Conservation (phyloP, 2,888 invertebrate genomes). For the Melanophora roralis region DNA sequence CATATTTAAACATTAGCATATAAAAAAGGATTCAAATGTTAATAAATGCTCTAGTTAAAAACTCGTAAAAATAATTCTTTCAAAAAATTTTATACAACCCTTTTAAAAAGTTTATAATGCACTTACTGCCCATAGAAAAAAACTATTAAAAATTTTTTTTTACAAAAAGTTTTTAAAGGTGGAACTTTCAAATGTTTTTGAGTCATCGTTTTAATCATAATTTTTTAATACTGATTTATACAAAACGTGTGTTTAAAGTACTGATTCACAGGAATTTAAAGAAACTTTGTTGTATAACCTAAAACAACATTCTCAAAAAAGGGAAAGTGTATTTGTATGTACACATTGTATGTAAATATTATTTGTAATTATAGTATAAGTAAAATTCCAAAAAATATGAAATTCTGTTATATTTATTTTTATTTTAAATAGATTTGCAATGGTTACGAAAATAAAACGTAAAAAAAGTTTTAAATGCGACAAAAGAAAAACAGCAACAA, state of each 20-base stretch:
- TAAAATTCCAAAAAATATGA: conserved; percentile 1
- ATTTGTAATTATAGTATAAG: background rate
- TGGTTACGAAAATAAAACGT: too few relatives aligned
- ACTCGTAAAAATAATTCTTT: too few relatives aligned
- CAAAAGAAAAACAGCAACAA: background rate
- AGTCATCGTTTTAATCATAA: background rate
- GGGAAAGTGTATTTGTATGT: background rate
- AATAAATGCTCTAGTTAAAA: too few relatives aligned
- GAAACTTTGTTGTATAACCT: background rate
- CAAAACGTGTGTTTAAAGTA: background rate
- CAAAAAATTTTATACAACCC: too few relatives aligned
- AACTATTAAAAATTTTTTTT: too few relatives aligned
- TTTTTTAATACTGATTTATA: background rate
- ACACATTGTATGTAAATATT: too few relatives aligned
- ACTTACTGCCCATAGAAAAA: too few relatives aligned
- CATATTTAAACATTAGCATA: too few relatives aligned
- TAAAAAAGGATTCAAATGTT: too few relatives aligned
- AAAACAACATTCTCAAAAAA: background rate
- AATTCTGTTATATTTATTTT: background rate
- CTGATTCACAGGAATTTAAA: background rate
- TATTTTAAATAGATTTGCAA: background rate
- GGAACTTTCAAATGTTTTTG: background rate
- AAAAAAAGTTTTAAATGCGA: too few relatives aligned
- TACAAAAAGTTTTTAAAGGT: too few relatives aligned
- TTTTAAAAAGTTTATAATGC: too few relatives aligned